A percentile compares a stretch with the other conserved stretches of the same genome.
Conservation (phyloP, 1,140 invertebrate genomes). For the Drosophila aff. region DNA sequence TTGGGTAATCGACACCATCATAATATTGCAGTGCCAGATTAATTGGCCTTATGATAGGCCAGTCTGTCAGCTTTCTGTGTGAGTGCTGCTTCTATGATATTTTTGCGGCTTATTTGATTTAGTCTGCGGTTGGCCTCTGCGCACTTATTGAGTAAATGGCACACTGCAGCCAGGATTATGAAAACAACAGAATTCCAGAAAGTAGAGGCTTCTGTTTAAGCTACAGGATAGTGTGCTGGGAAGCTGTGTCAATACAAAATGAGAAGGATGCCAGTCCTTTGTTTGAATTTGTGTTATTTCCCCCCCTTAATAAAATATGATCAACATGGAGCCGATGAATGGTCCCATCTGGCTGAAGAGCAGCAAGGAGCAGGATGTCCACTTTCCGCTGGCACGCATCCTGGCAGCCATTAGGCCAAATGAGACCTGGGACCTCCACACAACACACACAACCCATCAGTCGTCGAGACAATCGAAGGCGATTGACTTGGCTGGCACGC, state of each 20-base stretch:
- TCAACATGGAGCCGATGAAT: constrained; percentile 15
- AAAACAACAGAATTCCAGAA: neutral
- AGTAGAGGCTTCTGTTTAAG: neutral
- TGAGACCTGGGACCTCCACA: constrained; percentile 28
- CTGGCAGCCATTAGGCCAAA: constrained; percentile 44
- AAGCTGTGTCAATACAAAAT: neutral
- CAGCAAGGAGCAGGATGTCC: neutral
- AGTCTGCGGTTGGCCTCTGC: constrained; percentile 23
- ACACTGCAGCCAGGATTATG: constrained; percentile 10
- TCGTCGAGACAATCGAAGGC: constrained; percentile 55
- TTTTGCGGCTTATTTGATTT: constrained; percentile 61
- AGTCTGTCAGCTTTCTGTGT: neutral
- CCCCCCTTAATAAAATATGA: constrained; percentile 17
- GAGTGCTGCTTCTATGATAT: constrained; percentile 33
- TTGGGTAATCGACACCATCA: constrained; percentile 77
- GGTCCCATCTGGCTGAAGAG: neutral
- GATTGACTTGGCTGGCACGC: constrained; percentile 41
- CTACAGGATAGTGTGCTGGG: neutral
- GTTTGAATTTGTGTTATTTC: too few species aligned
- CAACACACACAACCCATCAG: constrained; percentile 20
- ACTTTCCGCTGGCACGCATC: constrained; percentile 23
- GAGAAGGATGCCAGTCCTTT: neutral
- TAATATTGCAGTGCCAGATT: constrained; percentile 73
- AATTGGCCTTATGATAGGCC: constrained; percentile 46
- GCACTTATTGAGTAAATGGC: constrained; percentile 6